A percentile compares a stretch with the other conserved stretches of the same genome.
phyloP scores from a whole-genome alignment of 2,888 invertebrate species.

The Oxystoma pomonae region DNA sequence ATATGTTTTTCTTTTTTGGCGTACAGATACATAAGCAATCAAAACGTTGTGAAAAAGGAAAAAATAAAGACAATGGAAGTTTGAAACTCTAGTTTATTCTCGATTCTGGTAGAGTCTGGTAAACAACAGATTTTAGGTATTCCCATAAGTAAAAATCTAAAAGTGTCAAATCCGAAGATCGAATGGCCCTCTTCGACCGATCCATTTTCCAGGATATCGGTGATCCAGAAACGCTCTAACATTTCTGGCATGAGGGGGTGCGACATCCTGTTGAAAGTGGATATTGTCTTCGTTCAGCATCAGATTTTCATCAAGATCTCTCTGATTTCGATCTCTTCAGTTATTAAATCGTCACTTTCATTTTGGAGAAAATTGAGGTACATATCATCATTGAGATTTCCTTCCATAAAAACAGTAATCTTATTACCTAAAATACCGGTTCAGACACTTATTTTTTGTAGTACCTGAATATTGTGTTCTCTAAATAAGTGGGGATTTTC shows the following conservation, averaged over 20 bases:
- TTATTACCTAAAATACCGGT: not conserved
- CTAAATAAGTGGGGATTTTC: no score
- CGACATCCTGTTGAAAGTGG: not conserved
- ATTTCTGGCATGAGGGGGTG: not conserved
- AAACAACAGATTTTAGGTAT: not conserved
- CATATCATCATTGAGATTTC: not conserved
- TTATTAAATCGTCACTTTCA: no score
- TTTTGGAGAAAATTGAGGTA: not conserved
- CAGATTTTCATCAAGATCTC: not conserved
- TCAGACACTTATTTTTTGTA: not conserved
- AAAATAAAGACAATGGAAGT: no score
- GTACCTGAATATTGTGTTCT: no score
- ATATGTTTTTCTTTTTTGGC: no score
- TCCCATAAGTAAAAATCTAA: not conserved
- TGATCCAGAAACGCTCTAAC: not conserved
- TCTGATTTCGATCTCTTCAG: not conserved
- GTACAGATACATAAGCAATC: no score
- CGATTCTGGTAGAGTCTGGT: not conserved
- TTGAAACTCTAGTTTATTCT: no score
- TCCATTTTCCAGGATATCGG: not conserved
- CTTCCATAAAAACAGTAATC: not conserved
- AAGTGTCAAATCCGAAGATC: not conserved
- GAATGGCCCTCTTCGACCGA: not conserved
- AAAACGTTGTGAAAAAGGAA: no score
- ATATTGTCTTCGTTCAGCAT: not conserved